Percentiles rank a stretch among this genome's conserved stretches.
These are phyloP conservation scores for Chlorops oryzae DNA, from an alignment of 1,140 invertebrate genomes.

Conservation along the genomic window DNA sequence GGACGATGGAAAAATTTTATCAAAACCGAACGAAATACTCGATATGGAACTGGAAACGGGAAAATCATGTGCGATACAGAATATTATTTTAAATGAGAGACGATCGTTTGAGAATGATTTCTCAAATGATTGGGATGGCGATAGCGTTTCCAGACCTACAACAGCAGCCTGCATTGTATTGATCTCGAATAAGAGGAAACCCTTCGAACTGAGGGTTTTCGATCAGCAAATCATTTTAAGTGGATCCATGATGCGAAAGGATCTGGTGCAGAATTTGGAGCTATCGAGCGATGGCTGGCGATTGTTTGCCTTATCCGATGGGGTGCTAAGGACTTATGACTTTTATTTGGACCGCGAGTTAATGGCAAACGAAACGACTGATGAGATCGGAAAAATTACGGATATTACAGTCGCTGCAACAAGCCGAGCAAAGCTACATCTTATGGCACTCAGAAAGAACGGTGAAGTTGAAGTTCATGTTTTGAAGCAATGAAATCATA, in stretches of 20 bases:
- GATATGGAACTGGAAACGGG: conserved; percentile 26
- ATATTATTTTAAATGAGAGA: conserved; percentile 41
- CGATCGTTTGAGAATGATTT: conserved; percentile 24
- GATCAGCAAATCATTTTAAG: conserved; percentile 39
- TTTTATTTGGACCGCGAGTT: conserved; percentile 35
- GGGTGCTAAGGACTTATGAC: conserved; percentile 31
- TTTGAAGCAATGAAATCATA: conserved; percentile 16
- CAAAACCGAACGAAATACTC: background rate
- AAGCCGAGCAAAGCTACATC: conserved; percentile 20
- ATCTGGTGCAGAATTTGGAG: conserved; percentile 33
- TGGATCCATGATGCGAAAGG: conserved; percentile 29
- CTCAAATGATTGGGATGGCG: background rate
- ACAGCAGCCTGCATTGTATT: conserved; percentile 25
- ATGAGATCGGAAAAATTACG: conserved; percentile 4
- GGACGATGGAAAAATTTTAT: background rate
- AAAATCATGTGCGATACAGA: conserved; percentile 47
- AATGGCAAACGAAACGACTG: background rate
- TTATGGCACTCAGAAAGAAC: conserved; percentile 18
- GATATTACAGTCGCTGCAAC: conserved; percentile 28
- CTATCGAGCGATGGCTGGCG: conserved; percentile 37
- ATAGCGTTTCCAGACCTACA: conserved; percentile 22
- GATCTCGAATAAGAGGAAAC: conserved; percentile 25
- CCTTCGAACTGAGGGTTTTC: conserved; percentile 33
- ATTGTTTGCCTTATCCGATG: conserved; percentile 33
- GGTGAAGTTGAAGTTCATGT: conserved; percentile 27